Conservation (phyloP, 1,140 invertebrate genomes). For the Camponotus pennsylvanicus region DNA sequence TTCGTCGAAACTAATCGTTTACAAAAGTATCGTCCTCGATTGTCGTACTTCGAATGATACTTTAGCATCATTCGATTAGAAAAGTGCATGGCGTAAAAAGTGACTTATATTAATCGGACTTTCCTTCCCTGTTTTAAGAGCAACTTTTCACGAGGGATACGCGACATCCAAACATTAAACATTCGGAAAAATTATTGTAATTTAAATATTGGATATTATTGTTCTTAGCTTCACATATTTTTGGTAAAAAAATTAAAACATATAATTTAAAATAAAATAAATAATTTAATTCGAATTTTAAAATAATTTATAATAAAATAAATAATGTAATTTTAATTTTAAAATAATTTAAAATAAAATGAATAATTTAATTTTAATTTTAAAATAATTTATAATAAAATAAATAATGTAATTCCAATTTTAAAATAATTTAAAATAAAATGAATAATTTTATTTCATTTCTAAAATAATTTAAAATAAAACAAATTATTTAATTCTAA, state of each 20-base stretch:
- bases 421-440: too few relatives aligned
- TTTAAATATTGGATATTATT: not conserved
- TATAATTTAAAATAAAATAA: not conserved
- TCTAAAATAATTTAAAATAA: too few relatives aligned
- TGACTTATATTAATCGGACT: conserved; percentile 10
- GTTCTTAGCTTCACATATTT: not conserved
- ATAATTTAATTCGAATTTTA: not conserved
- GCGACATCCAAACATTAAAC: not conserved
- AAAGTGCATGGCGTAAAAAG: conserved; percentile 14
- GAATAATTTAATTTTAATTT: not conserved
- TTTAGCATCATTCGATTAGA: not conserved
- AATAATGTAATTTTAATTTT: not conserved
- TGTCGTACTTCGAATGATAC: conserved; percentile 23
- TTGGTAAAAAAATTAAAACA: too few relatives aligned
- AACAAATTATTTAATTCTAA: too few relatives aligned
- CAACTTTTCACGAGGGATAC: not conserved
- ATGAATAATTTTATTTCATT: not conserved
- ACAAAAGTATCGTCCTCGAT: not conserved
- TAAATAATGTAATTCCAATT: not conserved
- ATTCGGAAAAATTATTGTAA: not conserved
- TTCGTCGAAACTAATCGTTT: conserved; percentile 34
- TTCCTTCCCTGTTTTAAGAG: not conserved
- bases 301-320: too few relatives aligned
- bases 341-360: too few relatives aligned
- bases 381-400: too few relatives aligned